Base-by-base conservation (phyloP, 2,888 invertebrate species). In the Dione vanillae region DNA sequence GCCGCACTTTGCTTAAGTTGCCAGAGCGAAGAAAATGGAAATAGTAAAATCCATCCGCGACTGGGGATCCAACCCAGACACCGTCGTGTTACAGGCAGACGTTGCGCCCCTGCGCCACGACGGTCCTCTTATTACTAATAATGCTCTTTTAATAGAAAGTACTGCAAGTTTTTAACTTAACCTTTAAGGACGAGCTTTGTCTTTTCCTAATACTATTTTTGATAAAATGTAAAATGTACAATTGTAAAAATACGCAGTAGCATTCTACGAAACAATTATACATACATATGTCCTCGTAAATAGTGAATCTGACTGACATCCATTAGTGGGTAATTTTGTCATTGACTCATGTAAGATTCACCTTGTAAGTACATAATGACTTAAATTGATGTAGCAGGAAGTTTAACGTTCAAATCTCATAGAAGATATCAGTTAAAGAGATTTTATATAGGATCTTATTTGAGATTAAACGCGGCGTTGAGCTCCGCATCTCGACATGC, bases 321-420 rank as follows among this genome's bases (percentile, higher is more conserved):
- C 69, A 69, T 74, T 71, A 51, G 65, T 71, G 65, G 62, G 65
- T 70, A 72, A 67, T 70, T 56, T 58, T 45, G 19, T 19, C 43
- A 61, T 58, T 67, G 67, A 58, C 27, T 40, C 65, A 65, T 49
- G 12, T 65, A 65, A 65, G 35, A 62, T 16, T 45, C 16, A 54
- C 59, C 58, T 56, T 56, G 56, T 37, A 37, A 11, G 16, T 40
- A 56, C 16, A 7, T 35, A 37, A 56, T 56, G 11, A 56, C 11
- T 12, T 40, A 56, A 56, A 56, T 56, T 37, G 56, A 37, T 5
- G 16, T 12, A 2, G n/a, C 37, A 40, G 56, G 56, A 16, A 56
- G 37, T 40, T 11, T 11, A 11, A 37, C 16, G 16, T 56, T 56
- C 37, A 6, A 16, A 40, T 56, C 49, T 49, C 49, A 11, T 49